These are phyloP conservation scores for Pterostichus madidus DNA, from an alignment of 2,888 invertebrate species.

Conservation along the genomic window DNA sequence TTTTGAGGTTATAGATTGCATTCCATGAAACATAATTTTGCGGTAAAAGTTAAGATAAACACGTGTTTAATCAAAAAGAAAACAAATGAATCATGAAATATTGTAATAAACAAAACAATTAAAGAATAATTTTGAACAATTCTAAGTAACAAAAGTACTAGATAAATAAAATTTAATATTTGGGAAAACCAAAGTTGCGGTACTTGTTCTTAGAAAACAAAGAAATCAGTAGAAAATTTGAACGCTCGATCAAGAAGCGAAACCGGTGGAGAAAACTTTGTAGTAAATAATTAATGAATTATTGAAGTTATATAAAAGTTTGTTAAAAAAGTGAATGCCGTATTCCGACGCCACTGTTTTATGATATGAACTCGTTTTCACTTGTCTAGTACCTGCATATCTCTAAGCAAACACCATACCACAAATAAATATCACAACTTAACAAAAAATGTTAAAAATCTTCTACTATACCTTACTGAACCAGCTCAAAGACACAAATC, in stretches of 20 bases:
- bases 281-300: too few species aligned
- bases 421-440: neutral
- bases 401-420: neutral
- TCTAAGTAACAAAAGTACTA: neutral
- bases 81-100: too few species aligned
- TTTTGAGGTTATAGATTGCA: too few species aligned
- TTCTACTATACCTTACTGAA: too few species aligned
- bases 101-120: too few species aligned
- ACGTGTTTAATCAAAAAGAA: too few species aligned
- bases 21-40: too few species aligned
- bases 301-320: neutral
- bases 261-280: neutral
- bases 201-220: neutral
- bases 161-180: neutral
- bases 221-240: neutral
- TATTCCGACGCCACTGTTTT: slow-evolving; percentile 1
- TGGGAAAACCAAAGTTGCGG: neutral
- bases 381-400: slow-evolving; percentile 5
- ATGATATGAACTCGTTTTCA: slow-evolving; percentile 12
- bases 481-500: too few species aligned
- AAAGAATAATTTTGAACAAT: too few species aligned
- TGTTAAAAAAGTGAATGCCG: neutral
- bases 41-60: too few species aligned
- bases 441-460: neutral
- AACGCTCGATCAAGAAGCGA: neutral